phyloP scores from a whole-genome alignment of 2,888 invertebrate genomes.

The Alcis repandata region DNA sequence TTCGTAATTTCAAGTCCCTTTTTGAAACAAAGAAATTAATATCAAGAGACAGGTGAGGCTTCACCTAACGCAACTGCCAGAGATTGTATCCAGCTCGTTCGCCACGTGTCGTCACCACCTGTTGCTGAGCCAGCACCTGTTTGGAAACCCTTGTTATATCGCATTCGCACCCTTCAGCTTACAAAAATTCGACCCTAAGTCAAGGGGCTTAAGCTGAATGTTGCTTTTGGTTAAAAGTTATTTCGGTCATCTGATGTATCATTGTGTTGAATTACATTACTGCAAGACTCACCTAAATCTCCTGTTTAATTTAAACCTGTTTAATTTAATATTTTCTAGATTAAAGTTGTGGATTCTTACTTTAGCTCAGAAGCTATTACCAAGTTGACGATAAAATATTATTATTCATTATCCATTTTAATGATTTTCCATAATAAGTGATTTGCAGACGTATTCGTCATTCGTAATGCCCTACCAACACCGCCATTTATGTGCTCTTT shows the following conservation, averaged over 20 bases:
- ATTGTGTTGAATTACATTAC: conserved; percentile 6
- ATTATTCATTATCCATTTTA: too few species aligned
- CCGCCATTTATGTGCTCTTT: background rate
- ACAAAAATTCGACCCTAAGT: conserved; percentile 14
- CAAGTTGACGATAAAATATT: too few species aligned
- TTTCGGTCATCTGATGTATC: conserved; percentile 23
- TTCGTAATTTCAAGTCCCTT: background rate
- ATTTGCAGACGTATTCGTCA: background rate
- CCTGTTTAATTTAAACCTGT: background rate
- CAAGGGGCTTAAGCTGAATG: conserved; percentile 20
- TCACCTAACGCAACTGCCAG: conserved; percentile 9
- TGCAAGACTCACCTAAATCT: background rate
- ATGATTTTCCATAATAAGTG: too few species aligned
- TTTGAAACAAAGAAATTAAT: background rate
- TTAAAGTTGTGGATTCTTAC: background rate
- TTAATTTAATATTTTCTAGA: background rate
- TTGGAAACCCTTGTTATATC: conserved; percentile 47
- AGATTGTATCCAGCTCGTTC: conserved; percentile 31
- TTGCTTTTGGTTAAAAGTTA: background rate
- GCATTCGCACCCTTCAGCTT: conserved; percentile 16
- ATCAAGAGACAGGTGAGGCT: conserved; percentile 10
- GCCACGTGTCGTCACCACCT: conserved; percentile 64
- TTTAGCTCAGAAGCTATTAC: too few species aligned
- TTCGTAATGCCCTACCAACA: background rate
- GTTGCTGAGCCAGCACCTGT: conserved; percentile 51